These are phyloP conservation scores for Muricea muricata DNA, from an alignment of 92 coral and sea anemone species.

Conservation along the genomic window DNA sequence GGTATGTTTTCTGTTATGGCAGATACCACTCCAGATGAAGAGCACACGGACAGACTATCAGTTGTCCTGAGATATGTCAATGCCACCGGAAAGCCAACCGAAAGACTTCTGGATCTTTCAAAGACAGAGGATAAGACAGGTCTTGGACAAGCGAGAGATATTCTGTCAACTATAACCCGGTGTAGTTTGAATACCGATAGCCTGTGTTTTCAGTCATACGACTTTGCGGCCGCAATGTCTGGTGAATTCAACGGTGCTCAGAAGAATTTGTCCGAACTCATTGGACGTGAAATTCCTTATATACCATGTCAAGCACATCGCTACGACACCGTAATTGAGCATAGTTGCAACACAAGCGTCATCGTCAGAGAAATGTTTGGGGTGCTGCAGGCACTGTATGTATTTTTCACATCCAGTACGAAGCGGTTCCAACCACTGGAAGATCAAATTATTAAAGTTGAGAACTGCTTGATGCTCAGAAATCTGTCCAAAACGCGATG, in stretches of 20 bases:
- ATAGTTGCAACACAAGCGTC: slow-evolving; percentile 20
- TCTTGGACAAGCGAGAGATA: slow-evolving; percentile 32
- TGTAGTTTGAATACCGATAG: slow-evolving; percentile 24
- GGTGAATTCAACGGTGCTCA: slow-evolving; percentile 26
- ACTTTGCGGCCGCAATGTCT: slow-evolving; percentile 37
- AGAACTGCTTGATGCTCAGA: slow-evolving; percentile 23
- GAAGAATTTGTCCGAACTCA: slow-evolving; percentile 24
- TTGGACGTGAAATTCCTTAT: slow-evolving; percentile 30
- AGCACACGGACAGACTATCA: slow-evolving; percentile 21
- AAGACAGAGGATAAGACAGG: slow-evolving; percentile 30
- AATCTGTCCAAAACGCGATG: slow-evolving; percentile 10
- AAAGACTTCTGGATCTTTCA: slow-evolving; percentile 23
- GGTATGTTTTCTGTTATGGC: slow-evolving; percentile 23
- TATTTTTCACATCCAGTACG: slow-evolving; percentile 34
- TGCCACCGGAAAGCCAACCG: slow-evolving; percentile 25
- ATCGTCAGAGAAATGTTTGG: slow-evolving; percentile 18
- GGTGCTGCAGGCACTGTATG: slow-evolving; percentile 39
- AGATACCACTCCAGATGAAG: slow-evolving; percentile 28
- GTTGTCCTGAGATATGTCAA: slow-evolving; percentile 34
- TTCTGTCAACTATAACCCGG: no score
- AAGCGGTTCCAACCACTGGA: slow-evolving; percentile 34
- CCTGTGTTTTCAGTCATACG: slow-evolving; percentile 32
- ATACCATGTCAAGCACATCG: slow-evolving; percentile 28
- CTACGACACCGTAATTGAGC: slow-evolving; percentile 32
- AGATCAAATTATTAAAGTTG: neutral